Percentiles rank a stretch among this genome's conserved stretches.
Conservation (phyloP, 2,113 vertebrate genomes). For the Dryoscopus gambensis region DNA sequence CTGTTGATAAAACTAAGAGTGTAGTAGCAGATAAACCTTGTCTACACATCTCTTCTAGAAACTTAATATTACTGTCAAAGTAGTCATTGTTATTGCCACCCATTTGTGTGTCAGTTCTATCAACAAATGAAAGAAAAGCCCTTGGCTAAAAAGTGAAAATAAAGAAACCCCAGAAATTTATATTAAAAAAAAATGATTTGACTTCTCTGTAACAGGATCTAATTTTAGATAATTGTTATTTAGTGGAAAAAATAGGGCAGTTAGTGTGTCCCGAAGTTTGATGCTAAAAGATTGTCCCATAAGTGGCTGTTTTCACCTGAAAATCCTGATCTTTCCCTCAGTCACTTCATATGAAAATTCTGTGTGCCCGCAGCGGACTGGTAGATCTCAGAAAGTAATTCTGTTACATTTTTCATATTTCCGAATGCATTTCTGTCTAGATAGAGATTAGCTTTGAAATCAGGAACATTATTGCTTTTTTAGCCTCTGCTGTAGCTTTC, state of each 20-base stretch:
- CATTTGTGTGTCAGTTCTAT: background rate
- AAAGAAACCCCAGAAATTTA: background rate
- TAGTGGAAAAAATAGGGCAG: background rate
- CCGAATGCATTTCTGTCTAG: background rate
- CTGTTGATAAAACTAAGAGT: background rate
- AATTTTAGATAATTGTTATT: background rate
- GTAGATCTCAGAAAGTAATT: background rate
- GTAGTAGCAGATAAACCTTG: slow-evolving; percentile 9
- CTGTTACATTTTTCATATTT: background rate
- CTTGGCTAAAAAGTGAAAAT: background rate
- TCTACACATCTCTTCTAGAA: background rate
- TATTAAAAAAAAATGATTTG: background rate
- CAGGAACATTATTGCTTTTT: background rate
- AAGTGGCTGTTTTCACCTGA: background rate
- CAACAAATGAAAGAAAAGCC: background rate
- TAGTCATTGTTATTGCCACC: background rate
- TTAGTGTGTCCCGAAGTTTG: background rate
- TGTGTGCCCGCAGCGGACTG: rapidly evolving
- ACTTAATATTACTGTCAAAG: background rate
- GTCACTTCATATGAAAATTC: background rate
- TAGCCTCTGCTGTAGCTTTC: background rate
- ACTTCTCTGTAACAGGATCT: background rate
- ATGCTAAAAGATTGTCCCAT: background rate
- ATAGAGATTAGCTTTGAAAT: background rate
- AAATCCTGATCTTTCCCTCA: background rate